Base-by-base conservation (phyloP, 2,797 vertebrate genomes). In the Scarus forsteni region DNA sequence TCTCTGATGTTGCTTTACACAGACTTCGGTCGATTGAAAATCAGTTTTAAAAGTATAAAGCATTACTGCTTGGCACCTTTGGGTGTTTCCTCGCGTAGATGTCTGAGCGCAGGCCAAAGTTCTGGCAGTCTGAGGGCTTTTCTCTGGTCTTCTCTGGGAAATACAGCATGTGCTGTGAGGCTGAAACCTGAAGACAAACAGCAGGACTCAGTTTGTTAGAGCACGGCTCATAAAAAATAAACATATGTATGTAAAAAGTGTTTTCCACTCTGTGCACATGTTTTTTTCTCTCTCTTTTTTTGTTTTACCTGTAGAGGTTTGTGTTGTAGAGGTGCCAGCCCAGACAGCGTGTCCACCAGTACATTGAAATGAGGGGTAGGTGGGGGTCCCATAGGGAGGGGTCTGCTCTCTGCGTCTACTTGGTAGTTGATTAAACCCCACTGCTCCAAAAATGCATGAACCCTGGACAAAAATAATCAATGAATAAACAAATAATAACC, bases 361-460 rank as follows among this genome's bases (percentile, higher is more conserved):
- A 99, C 97, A 0, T 99, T 98, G 83, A 99, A 99, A 84, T 99
- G 98, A 68, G 97, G 97, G 6, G 97, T 99, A 0, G 98, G 98
- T 1, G 98, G 97, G 0, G 97, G 98, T 0, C 97, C 98, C 98
- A 98, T 98, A 0, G 97, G 97, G 82, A 98, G 96, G 49, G 98
- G 97, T 12, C 97, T 91, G 86, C 97, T 98, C 83, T 99, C 97
- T 3, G 97, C 96, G 55, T 99, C 98, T 86, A 99, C 98, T 73
- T 99, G 98, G 85, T 99, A 99, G 88, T 99, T 99, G 35, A 99
- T 96, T 62, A 99, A 93, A n/a, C 98, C 98, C 98, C 98, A 99
- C 79, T 99, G 98, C 89, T 99, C 98, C 92, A 99, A 88, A 80
- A 99, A 96, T 0, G 98, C 96, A 50, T 99, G 98, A 7, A 98